These are phyloP conservation scores for Atta cephalotes DNA, from an alignment of 1,140 invertebrate species.

Conservation along the genomic window DNA sequence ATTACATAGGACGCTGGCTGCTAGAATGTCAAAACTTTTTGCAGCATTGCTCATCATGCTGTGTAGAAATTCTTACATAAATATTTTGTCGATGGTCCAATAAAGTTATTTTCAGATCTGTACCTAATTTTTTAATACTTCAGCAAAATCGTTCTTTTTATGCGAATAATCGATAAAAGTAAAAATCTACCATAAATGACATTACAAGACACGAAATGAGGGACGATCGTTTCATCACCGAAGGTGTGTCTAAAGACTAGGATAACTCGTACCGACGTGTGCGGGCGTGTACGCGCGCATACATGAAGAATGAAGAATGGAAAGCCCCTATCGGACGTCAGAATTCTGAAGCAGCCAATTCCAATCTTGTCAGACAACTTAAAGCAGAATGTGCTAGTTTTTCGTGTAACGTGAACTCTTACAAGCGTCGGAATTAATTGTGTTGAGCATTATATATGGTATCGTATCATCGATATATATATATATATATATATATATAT, in stretches of 20 bases:
- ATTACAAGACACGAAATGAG: not conserved
- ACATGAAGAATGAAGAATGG: slow-evolving; percentile 3
- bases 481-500: not conserved
- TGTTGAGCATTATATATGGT: not conserved
- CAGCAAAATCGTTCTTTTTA: no score
- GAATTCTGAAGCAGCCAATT: slow-evolving; percentile 13
- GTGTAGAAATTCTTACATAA: no score
- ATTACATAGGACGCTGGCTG: no score
- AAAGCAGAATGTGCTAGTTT: not conserved
- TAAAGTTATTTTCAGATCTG: no score
- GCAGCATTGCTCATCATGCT: no score
- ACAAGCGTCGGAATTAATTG: not conserved
- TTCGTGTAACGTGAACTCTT: slow-evolving; percentile 13
- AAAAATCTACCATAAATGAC: not conserved
- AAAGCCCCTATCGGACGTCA: slow-evolving; percentile 2
- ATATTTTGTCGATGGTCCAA: no score
- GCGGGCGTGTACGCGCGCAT: not conserved
- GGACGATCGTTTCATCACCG: not conserved
- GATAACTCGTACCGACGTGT: slow-evolving; percentile 17
- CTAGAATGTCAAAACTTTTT: no score
- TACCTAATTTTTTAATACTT: no score
- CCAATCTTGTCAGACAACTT: not conserved
- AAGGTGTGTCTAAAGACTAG: not conserved
- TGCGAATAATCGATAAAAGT: not conserved
- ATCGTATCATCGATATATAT: not conserved